These are phyloP conservation scores for Columbina picui DNA, from an alignment of 2,113 vertebrate genomes.

Conservation along the genomic window DNA sequence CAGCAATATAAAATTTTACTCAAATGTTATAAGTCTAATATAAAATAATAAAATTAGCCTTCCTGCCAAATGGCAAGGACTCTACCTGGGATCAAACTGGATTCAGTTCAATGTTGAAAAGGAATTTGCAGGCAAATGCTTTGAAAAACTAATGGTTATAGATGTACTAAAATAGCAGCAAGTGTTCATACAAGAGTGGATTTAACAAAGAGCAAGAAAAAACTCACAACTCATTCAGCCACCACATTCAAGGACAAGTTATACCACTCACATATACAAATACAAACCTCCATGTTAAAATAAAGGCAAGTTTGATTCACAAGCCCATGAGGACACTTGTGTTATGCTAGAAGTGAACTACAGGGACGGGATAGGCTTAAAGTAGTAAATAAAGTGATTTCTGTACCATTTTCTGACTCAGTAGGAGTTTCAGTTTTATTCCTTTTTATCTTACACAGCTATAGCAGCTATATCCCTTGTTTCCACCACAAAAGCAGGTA, in stretches of 20 bases:
- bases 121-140: neutral
- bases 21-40: neutral
- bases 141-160: neutral
- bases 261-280: neutral
- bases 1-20: neutral
- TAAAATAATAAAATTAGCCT: neutral
- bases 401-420: neutral
- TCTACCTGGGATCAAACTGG: neutral
- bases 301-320: neutral
- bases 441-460: neutral
- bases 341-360: neutral
- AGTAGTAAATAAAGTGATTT: neutral
- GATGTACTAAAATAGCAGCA: neutral
- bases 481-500: neutral
- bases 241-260: neutral
- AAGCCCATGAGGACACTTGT: neutral
- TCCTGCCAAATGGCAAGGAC: neutral
- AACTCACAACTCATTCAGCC: neutral
- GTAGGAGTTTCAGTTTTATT: neutral
- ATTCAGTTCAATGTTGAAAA: neutral
- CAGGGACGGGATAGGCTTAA: neutral
- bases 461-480: neutral
- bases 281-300: neutral
- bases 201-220: neutral
- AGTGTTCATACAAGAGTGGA: neutral